Base-by-base conservation (phyloP, 2,113 vertebrate species). In the Tor tambroides region DNA sequence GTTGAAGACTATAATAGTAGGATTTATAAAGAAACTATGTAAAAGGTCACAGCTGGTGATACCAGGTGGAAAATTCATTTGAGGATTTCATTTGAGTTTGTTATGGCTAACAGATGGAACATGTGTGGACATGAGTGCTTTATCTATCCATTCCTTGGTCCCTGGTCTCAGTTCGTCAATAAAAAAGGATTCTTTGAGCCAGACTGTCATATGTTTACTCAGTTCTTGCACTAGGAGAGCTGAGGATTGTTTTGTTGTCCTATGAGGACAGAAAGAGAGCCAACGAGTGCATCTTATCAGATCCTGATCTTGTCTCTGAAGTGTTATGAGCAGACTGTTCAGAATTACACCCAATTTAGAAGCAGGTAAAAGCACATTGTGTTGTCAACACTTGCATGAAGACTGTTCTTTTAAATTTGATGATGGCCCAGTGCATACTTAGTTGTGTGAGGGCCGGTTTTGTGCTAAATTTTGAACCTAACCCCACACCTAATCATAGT, bases 151-250 rank as follows among this genome's bases (percentile, higher is more conserved):
- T 61, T 61, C 2, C 6, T 56, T 41, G 78, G 12, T 38, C 21
- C 54, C 6, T 80, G 32, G 51, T 19, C 5, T 54, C 6, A 32
- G 17, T 79, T 71, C 1, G 3, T 9, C 28, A 56, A 23, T 54
- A 32, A 10, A 78, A 56, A 79, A 23, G 51, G 5, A 19, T 54
- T 54, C 5, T 6, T 35, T 14, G 6, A 30, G 26, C 9, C 17
- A 30, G 63, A 46, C 4, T 74, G 65, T 23, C 82, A 85, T 54
- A 56, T 88, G 19, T 85, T 88, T 75, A 19, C 15, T 85, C 59
- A 26, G 21, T 59, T 76, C 21, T 5, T 65, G 14, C 23, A 28
- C 2, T 74, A 41, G n/a, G 6, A n/a, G 51, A 72, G 26, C 65
- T 41, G n/a, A 72, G 21, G 51, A 49, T 51, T 84, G 35, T 76